Conservation (phyloP, 2,888 invertebrate species). For the Cremastinae sp. region DNA sequence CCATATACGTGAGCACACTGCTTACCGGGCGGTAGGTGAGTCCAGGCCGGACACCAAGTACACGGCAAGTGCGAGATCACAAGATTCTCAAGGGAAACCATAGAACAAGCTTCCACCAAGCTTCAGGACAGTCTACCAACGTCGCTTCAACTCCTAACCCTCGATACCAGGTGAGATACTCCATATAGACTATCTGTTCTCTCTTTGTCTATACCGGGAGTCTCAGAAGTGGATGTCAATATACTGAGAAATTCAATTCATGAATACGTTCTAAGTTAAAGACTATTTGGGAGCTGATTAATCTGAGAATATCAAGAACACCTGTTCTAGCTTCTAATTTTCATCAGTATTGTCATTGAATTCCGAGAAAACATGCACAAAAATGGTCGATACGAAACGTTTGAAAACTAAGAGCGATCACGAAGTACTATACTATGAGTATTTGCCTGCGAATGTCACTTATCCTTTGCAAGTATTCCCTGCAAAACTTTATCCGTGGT, state of each 20-base stretch:
- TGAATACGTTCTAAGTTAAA: too few species aligned
- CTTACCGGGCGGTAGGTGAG: slow-evolving; percentile 52
- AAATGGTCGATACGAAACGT: too few species aligned
- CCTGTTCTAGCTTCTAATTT: too few species aligned
- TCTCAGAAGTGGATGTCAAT: too few species aligned
- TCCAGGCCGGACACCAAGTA: slow-evolving; percentile 34
- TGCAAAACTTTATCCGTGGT: neutral
- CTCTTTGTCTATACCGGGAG: slow-evolving; percentile 11
- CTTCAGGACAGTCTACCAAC: slow-evolving; percentile 32
- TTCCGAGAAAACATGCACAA: too few species aligned
- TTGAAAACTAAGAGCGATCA: too few species aligned
- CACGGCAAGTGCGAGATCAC: slow-evolving; percentile 38
- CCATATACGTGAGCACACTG: slow-evolving; percentile 35
- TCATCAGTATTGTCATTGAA: too few species aligned
- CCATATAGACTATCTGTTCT: slow-evolving; percentile 4
- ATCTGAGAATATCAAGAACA: too few species aligned
- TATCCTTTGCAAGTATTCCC: slow-evolving; percentile 25
- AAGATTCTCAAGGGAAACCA: slow-evolving; percentile 55
- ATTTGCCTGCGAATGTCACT: slow-evolving; percentile 5
- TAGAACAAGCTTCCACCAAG: slow-evolving; percentile 52
- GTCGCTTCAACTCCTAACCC: slow-evolving; percentile 12
- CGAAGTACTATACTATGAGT: slow-evolving; percentile 18
- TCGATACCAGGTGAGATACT: slow-evolving; percentile 26
- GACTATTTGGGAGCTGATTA: too few species aligned
- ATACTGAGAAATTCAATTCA: too few species aligned